These are phyloP conservation scores for Sycobia sp. DNA, from an alignment of 1,140 invertebrate species.

Conservation along the genomic window DNA sequence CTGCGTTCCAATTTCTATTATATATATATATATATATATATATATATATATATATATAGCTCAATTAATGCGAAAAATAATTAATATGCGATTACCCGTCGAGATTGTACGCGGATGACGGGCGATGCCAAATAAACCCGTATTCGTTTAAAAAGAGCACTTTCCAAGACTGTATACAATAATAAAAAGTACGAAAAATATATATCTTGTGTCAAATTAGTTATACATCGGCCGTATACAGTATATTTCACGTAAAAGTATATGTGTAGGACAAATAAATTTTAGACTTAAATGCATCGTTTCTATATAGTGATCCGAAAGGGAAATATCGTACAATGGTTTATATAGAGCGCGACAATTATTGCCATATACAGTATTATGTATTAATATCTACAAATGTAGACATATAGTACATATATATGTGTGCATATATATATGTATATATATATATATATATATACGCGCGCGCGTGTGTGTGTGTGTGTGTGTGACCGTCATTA, in stretches of 20 bases:
- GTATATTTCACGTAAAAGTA: conserved; percentile 7
- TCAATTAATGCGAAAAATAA: too few relatives aligned
- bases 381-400: too few relatives aligned
- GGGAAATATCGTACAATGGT: background rate
- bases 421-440: too few relatives aligned
- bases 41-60: too few relatives aligned
- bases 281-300: conserved; percentile 9
- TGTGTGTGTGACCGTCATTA: too few relatives aligned
- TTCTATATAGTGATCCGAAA: conserved; percentile 14
- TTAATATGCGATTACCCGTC: background rate
- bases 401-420: background rate
- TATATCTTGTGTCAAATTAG: conserved; percentile 22
- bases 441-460: too few relatives aligned
- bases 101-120: background rate
- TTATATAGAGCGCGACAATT: conserved; percentile 9
- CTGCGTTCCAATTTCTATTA: too few relatives aligned
- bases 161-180: conserved; percentile 28
- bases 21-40: too few relatives aligned
- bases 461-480: too few relatives aligned
- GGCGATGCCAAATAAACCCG: too few relatives aligned
- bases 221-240: too few relatives aligned
- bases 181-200: conserved; percentile 17
- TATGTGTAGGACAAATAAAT: conserved; percentile 1
- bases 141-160: conserved; percentile 6
- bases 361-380: too few relatives aligned